These are phyloP conservation scores for Phrynocephalus forsythii DNA, from an alignment of 2,797 vertebrate species.

Conservation along the genomic window DNA sequence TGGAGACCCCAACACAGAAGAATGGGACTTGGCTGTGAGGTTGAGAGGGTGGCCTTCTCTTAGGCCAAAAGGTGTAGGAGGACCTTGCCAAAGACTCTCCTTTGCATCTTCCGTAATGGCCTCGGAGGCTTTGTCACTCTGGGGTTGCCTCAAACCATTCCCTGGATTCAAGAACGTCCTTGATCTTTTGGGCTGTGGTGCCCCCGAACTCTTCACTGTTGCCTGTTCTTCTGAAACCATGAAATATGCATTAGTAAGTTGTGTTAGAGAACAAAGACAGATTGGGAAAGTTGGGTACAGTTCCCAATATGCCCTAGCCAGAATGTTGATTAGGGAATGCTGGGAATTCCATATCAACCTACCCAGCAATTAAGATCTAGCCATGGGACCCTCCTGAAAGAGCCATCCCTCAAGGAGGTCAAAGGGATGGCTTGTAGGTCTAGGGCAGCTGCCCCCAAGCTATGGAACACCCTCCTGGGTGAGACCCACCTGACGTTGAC, in stretches of 20 bases:
- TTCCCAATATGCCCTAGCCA: too few relatives aligned
- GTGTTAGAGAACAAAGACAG: background rate
- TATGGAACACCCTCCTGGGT: too few relatives aligned
- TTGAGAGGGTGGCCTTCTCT: conserved; percentile 47
- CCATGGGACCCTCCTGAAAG: too few relatives aligned
- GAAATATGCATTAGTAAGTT: fast-evolving
- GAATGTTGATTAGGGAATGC: too few relatives aligned
- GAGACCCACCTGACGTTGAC: too few relatives aligned
- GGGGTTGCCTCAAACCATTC: conserved; percentile 41
- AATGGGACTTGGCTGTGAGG: fast-evolving
- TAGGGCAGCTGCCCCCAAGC: too few relatives aligned
- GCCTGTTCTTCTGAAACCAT: conserved; percentile 66
- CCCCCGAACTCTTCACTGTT: background rate
- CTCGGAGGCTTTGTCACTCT: background rate
- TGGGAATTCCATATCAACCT: too few relatives aligned
- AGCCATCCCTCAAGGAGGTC: too few relatives aligned
- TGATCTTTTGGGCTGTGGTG: conserved; percentile 62
- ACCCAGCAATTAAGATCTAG: too few relatives aligned
- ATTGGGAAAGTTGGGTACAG: too few relatives aligned
- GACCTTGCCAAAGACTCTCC: background rate
- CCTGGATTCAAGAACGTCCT: conserved; percentile 65
- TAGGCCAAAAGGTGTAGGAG: conserved; percentile 21
- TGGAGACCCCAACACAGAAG: background rate
- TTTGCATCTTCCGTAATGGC: fast-evolving
- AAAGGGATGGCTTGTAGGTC: too few relatives aligned